Evolutionary conservation across 2,888 invertebrate species (phyloP), one percentile per base, ranked within the genome.

Genomic region (Sarcophaga caerulescens): DNA sequence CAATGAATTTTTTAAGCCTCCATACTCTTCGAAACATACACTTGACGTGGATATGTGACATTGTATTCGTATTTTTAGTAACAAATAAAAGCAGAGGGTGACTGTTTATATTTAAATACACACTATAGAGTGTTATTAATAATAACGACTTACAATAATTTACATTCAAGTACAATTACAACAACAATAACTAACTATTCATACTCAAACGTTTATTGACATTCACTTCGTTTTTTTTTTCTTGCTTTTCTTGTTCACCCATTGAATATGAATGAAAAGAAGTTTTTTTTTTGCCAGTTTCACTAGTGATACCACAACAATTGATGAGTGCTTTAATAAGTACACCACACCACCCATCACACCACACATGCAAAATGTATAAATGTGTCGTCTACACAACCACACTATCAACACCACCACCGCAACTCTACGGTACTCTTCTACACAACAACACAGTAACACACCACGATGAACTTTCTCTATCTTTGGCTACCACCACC

Each of bases 121-220:
- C 35, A 35, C 10, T 35, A 10, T 35, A 2, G 10, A 35, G 35
- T 35, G 35, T 35, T 35, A 35, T 35, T 35, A 35, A 35, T 2
- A 35, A 35, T 35, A 35, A 35, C 10, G 35, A 35, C 8, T 35
- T 35, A 35, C 35, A 35, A 35, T 10, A 35, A 35, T 35, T 35
- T 10, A 35, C 35, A 35, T 35, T 35, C 35, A 35, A 35, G 8
- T 35, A 35, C 10, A 35, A 35, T 35, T 35, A 10, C 35, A 35
- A 35, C 10, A 35, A 35, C 35, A 35, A 35, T 35, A 35, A 35
- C n/a, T 35, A 35, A 35, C 35, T 35, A 35, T 35, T 35, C 14
- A 75, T 63, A 81, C 82, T 82, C 77, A 71, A 70, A 77, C 82
- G 77, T 77, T 77, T 82, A 82, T 82, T 82, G 77, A 82, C 82